Conservation (phyloP, 1,140 invertebrate species). For the Habropoda laboriosa region DNA sequence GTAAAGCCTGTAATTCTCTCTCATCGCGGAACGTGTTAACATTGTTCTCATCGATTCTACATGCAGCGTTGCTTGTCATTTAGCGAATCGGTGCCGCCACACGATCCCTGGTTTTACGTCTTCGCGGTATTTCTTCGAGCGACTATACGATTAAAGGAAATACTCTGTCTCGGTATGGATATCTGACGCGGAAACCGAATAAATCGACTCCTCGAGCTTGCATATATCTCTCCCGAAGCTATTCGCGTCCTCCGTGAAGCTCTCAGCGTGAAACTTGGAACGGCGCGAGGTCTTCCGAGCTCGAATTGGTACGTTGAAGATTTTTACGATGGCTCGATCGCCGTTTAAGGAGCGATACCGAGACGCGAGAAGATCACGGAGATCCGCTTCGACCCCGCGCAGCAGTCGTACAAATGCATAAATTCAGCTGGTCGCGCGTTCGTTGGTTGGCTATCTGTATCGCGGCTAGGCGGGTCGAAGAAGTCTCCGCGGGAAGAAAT, state of each 20-base stretch:
- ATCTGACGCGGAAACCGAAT: constrained; percentile 42
- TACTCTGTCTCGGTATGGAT: constrained; percentile 10
- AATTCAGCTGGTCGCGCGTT: neutral
- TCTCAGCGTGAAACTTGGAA: constrained; percentile 37
- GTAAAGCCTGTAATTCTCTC: no score
- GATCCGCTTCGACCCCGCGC: neutral
- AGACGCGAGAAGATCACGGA: neutral
- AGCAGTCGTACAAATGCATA: neutral
- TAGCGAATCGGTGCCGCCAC: no score
- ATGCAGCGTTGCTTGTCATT: no score
- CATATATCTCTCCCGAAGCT: constrained; percentile 7
- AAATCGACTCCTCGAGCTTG: constrained; percentile 17
- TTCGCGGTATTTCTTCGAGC: no score
- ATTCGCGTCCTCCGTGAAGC: constrained; percentile 27
- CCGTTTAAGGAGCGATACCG: constrained; percentile 6
- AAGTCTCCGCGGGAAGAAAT: neutral
- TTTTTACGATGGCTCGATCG: constrained; percentile 26
- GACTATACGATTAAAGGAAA: neutral
- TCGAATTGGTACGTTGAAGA: constrained; percentile 25
- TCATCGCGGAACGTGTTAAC: no score
- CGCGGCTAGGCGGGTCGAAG: neutral
- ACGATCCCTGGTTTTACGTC: no score
- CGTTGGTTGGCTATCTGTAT: neutral
- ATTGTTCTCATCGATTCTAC: no score
- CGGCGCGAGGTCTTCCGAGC: neutral